These are phyloP conservation scores for Botia almorhae DNA, from an alignment of 2,797 vertebrate genomes.

Conservation along the genomic window DNA sequence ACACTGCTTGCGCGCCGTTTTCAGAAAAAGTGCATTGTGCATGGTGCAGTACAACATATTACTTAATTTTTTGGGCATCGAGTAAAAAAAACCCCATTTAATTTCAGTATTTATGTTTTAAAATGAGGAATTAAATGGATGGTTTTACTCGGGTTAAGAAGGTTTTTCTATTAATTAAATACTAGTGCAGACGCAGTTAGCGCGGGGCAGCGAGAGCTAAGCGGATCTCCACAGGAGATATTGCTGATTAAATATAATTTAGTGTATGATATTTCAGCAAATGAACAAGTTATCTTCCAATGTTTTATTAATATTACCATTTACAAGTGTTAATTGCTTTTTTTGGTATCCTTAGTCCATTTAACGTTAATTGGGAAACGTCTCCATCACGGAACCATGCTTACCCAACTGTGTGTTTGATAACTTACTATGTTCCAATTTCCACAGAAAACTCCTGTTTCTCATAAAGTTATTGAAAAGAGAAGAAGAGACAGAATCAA, in stretches of 20 bases:
- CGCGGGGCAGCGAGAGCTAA: neutral
- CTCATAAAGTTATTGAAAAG: slow-evolving; percentile 97
- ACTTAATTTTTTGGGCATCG: neutral
- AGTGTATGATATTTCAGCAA: neutral
- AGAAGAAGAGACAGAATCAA: slow-evolving; percentile 93
- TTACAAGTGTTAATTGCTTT: neutral
- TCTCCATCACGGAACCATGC: neutral
- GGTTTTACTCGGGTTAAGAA: neutral
- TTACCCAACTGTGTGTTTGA: neutral
- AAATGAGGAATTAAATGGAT: neutral
- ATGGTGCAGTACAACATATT: too few relatives aligned
- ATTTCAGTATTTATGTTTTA: neutral
- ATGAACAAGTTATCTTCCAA: neutral
- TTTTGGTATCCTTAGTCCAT: neutral
- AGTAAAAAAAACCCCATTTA: neutral
- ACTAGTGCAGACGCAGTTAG: neutral
- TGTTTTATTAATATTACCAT: neutral
- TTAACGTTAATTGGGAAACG: neutral
- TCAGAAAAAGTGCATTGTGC: neutral
- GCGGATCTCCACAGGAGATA: neutral
- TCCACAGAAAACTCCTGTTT: slow-evolving; percentile 88
- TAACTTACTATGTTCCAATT: neutral
- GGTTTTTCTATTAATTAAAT: neutral
- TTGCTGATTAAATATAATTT: neutral
- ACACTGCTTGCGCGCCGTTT: neutral